phyloP scores from a whole-genome alignment of 2,888 invertebrate genomes.

The Myopa tessellatipennis region DNA sequence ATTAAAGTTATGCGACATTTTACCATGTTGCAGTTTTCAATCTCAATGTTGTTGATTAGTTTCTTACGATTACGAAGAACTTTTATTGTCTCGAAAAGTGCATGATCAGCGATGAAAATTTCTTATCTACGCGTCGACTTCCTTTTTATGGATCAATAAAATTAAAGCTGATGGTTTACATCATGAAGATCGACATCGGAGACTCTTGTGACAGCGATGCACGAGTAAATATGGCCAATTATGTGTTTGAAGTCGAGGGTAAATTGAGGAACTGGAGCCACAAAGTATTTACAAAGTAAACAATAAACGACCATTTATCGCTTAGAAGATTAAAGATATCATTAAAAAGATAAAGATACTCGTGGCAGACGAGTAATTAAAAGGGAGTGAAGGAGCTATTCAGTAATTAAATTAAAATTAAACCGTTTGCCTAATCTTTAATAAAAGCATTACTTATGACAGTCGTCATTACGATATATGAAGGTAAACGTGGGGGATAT shows the following conservation, averaged over 20 bases:
- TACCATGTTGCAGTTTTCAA: slow-evolving; percentile 30
- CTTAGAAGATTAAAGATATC: slow-evolving; percentile 15
- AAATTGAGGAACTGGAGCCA: slow-evolving; percentile 7
- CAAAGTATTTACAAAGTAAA: slow-evolving; percentile 11
- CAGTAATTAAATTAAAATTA: too few relatives aligned
- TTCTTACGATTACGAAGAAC: slow-evolving; percentile 41
- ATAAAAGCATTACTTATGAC: too few relatives aligned
- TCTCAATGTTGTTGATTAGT: slow-evolving; percentile 9
- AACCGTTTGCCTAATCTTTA: too few relatives aligned
- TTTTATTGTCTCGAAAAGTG: slow-evolving; percentile 36
- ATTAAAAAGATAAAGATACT: not conserved
- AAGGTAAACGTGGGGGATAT: too few relatives aligned
- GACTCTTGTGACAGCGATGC: slow-evolving; percentile 32
- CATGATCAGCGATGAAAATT: slow-evolving; percentile 36
- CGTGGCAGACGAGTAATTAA: not conserved
- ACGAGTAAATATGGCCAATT: slow-evolving; percentile 1
- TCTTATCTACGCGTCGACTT: slow-evolving; percentile 22
- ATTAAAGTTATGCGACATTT: slow-evolving; percentile 41
- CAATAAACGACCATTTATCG: slow-evolving; percentile 30
- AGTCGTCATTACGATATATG: too few relatives aligned
- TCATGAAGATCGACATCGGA: slow-evolving; percentile 41
- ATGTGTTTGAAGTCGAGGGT: not conserved
- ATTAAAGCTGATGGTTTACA: not conserved
- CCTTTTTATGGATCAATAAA: slow-evolving; percentile 36
- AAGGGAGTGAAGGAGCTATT: not conserved